These are phyloP conservation scores for Ictalurus punctatus DNA, from an alignment of 2,113 vertebrate species.

Conservation along the genomic window DNA sequence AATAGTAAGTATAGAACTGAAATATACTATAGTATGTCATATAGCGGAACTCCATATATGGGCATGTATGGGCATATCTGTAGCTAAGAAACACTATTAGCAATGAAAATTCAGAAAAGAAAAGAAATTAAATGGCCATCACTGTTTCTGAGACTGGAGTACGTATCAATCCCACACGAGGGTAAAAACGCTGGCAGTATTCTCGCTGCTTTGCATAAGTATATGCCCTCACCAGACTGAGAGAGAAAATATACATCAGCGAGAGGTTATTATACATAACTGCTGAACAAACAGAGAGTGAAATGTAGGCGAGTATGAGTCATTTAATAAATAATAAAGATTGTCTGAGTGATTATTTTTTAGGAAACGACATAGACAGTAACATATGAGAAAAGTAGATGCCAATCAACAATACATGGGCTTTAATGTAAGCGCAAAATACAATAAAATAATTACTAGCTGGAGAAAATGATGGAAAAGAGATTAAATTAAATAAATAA, in stretches of 20 bases:
- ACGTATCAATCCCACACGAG: neutral
- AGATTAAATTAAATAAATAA: too few species aligned
- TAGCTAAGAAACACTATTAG: neutral
- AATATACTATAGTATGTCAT: neutral
- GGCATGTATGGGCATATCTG: neutral
- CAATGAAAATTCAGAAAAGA: neutral
- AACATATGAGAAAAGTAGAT: neutral
- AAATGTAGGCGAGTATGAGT: constrained; percentile 6
- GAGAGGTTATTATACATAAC: constrained; percentile 39
- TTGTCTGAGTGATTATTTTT: neutral
- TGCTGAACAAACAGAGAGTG: constrained; percentile 23
- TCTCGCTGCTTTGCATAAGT: constrained; percentile 62
- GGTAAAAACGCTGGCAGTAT: neutral
- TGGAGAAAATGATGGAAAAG: neutral
- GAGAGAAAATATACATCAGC: constrained; percentile 29
- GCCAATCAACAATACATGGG: neutral
- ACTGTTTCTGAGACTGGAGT: neutral
- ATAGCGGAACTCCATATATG: neutral
- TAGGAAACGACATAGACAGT: neutral
- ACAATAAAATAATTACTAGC: neutral
- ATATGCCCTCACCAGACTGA: constrained; percentile 66
- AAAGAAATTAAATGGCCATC: neutral
- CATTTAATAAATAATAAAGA: constrained; percentile 27
- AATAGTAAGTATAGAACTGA: neutral
- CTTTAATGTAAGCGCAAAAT: neutral